Base-by-base conservation (phyloP, 2,113 vertebrate species). In the Notiomystis cincta region DNA sequence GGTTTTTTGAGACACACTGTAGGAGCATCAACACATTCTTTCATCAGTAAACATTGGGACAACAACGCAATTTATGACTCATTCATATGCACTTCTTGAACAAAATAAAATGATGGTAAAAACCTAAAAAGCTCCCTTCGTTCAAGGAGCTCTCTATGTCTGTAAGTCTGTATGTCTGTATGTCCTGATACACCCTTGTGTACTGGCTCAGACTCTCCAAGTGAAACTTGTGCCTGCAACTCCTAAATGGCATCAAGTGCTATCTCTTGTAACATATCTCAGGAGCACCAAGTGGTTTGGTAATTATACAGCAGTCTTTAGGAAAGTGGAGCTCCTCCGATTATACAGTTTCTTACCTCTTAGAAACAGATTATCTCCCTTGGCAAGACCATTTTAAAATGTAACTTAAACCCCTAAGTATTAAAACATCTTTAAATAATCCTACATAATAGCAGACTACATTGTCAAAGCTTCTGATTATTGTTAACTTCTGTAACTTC, bases 401-500 rank as follows among this genome's bases (percentile, higher is more conserved):
- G 48, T 42, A 73, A 90, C 33, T 72, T 65, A 61, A 93, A 64
- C 25, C 21, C 10, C 5, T 13, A 66, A 76, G 38, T 80, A 47
- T 69, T 95, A 80, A 82, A 95, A 80, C 51, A 70, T 30, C 58
- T 28, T 57, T 54, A 92, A 88, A 83, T 77, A 93, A 81, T 83
- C 45, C 31, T 54, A 42, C 42, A 48, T 65, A 91, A 94, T 60
- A 65, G 58, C 20, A 65, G 38, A 44, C 22, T 81, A 65, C 31
- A 19, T 44, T 86, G 51, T 70, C 58, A 93, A 88, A 91, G 15
- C 11, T 66, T 88, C 61, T 60, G 38, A 73, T 82, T 88, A 90
- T 86, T 56, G 50, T 23, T 61, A 90, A 90, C 35, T 73, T 82
- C 54, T 73, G 25, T 61, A 90, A 90, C 35, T 73, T 82, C 54